These are phyloP conservation scores for Acanthurus leucopareius DNA, from an alignment of 2,797 vertebrate genomes.

Conservation along the genomic window DNA sequence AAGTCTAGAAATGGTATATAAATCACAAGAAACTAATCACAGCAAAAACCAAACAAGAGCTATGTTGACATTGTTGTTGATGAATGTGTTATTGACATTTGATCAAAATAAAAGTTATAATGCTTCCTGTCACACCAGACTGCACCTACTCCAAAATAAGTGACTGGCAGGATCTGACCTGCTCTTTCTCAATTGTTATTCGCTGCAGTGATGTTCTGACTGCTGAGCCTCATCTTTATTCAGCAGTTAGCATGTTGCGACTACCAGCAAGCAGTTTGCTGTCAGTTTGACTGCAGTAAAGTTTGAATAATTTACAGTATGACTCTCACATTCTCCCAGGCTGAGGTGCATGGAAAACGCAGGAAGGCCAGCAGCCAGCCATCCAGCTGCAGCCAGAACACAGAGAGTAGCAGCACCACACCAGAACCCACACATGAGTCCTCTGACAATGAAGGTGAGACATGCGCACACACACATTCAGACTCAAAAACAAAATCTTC, in stretches of 20 bases:
- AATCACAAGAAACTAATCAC: too few species aligned
- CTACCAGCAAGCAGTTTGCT: background rate
- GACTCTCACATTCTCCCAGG: slow-evolving; percentile 48
- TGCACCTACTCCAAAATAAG: background rate
- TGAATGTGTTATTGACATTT: slow-evolving; percentile 3
- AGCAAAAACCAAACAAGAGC: background rate
- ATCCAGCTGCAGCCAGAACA: slow-evolving; percentile 95
- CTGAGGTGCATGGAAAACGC: slow-evolving; percentile 82
- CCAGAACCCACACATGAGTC: slow-evolving; percentile 95
- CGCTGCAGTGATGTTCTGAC: background rate
- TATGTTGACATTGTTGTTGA: background rate
- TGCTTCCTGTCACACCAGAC: slow-evolving; percentile 8
- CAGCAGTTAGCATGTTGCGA: background rate
- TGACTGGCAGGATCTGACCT: background rate
- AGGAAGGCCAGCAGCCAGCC: slow-evolving; percentile 96
- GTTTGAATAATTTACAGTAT: background rate
- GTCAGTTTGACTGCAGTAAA: background rate
- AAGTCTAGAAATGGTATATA: too few species aligned
- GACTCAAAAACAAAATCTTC: background rate
- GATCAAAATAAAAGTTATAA: background rate
- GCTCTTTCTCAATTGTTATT: slow-evolving; percentile 13
- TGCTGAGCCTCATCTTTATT: background rate
- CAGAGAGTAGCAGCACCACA: slow-evolving; percentile 95
- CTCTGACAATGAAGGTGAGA: slow-evolving; percentile 92
- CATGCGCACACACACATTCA: background rate